Base-by-base conservation (phyloP, 1,140 invertebrate genomes). In the Harpegnathos saltator region DNA sequence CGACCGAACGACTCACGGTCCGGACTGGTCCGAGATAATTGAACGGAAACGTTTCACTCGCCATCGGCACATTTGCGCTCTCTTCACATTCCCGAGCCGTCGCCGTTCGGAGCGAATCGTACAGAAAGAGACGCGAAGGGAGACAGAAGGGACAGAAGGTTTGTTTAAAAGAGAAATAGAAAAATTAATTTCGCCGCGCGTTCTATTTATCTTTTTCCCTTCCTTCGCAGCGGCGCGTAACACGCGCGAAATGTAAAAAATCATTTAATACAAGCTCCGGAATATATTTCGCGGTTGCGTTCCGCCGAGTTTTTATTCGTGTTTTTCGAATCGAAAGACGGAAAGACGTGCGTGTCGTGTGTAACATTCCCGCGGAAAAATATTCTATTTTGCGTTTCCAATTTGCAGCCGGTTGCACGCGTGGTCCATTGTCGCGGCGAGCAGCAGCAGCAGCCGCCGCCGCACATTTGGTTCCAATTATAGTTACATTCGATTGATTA, bases 1-100 rank as follows among this genome's bases (percentile, higher is more conserved):
- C 14, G n/a, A n/a, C n/a, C n/a, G n/a, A 14, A 66, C 54, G 54
- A 66, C 38, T 66, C 19, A 48, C 48, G n/a, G 19, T 33, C 48
- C 26, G 26, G 22, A 17, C 48, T 52, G 17, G 48, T 19, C 52
- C 61, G 14, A 26, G 73, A 66, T 77, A 77, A 77, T 77, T 77
- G 74, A 54, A 77, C 52, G 29, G 74, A 77, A 77, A 38, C 48
- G 62, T 56, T 77, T 75, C 17, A 22, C 19, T 29, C 48, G 61
- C 26, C 44, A 77, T 66, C 38, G 61, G 62, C 62, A 56, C 29
- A 38, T 54, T 66, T 29, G 29, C 63, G 19, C 26, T 66, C 48
- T 24, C 29, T 52, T 22, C 24, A 15, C 11, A 15, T 14, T 11
- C 65, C 22, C n/a, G 24, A n/a, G n/a, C n/a, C n/a, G n/a, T n/a